Base-by-base conservation (phyloP, 2,797 vertebrate genomes). In the Pipistrellus pygmaeus region DNA sequence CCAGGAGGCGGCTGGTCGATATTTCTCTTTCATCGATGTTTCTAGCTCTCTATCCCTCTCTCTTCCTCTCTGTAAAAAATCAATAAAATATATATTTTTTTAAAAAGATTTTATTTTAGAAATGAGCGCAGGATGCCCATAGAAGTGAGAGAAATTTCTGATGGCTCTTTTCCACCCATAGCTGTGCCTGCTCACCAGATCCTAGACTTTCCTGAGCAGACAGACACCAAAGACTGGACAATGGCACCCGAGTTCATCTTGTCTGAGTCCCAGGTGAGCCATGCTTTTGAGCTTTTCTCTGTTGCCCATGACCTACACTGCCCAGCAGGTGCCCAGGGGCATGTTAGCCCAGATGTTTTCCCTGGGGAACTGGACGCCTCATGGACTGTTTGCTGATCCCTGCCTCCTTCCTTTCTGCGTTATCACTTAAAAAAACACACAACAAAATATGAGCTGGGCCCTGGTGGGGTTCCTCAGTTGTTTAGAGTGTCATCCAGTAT, bases 231-330 rank as follows among this genome's bases (percentile, higher is more conserved):
- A 95, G 93, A 94, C n/a, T 93, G 84, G 89, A 90, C 32, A 71
- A n/a, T 85, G 64, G 66, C 51, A 44, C 76, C 97, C 86, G 60
- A 86, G n/a, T 71, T 93, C 30, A 3, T 94, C 75, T 72, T 91
- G 27, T 46, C 94, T 21, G 86, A 92, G 80, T 91, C 93, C 87
- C 80, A 93, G 96, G 96, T 97, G 89, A 96, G 94, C 80, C 94
- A 30, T 62, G 85, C 35, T 75, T 88, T 53, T 12, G 21, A 91
- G 53, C 13, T 62, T 75, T 88, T 87, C 71, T 32, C 88, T 69
- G 15, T 18, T 91, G 71, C 21, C 23, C 12, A 2, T 51, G 32
- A 84, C 14, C 86, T 21, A 23, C n/a, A 5, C 25, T 64, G 30
- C 44, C 60, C 38, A 38, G n/a, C 38, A 72, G 23, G 44, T 80